phyloP scores from a whole-genome alignment of 2,888 invertebrate genomes.

The Cyrtodaria siliqua region DNA sequence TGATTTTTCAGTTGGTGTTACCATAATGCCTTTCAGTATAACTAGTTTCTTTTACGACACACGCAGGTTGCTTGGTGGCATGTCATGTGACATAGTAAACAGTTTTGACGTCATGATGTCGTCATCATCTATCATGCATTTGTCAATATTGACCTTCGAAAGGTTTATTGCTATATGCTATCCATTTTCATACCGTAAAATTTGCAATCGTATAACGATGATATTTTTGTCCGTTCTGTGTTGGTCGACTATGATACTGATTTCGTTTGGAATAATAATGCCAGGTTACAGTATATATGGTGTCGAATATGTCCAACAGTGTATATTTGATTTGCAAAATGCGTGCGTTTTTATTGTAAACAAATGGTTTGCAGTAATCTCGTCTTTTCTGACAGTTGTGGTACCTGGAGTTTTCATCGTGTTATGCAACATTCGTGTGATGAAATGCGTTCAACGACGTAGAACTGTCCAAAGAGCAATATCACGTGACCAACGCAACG shows the following conservation, averaged over 20 bases:
- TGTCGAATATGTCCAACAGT: slow-evolving; percentile 9
- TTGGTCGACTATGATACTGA: slow-evolving; percentile 17
- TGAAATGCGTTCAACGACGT: neutral
- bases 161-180: too few species aligned
- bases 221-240: slow-evolving; percentile 10
- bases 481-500: too few species aligned
- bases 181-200: slow-evolving; percentile 29
- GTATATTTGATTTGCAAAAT: neutral
- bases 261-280: slow-evolving; percentile 41
- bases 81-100: slow-evolving; percentile 33
- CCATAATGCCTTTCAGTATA: slow-evolving; percentile 43
- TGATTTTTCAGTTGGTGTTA: slow-evolving; percentile 40
- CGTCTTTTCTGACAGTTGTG: slow-evolving; percentile 25
- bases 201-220: slow-evolving; percentile 20
- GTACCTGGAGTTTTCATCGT: slow-evolving; percentile 26
- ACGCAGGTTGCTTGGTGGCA: slow-evolving; percentile 8
- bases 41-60: slow-evolving; percentile 17
- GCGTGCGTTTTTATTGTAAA: slow-evolving; percentile 23
- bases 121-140: slow-evolving; percentile 43
- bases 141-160: slow-evolving; percentile 37
- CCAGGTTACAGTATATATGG: slow-evolving; percentile 19
- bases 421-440: slow-evolving; percentile 24
- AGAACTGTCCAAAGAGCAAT: too few species aligned
- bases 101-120: slow-evolving; percentile 41
- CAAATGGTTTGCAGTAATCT: slow-evolving; percentile 16